Evolutionary conservation across 2,797 vertebrate species (phyloP).

Genomic region (Rhynchotus rufescens): DNA sequence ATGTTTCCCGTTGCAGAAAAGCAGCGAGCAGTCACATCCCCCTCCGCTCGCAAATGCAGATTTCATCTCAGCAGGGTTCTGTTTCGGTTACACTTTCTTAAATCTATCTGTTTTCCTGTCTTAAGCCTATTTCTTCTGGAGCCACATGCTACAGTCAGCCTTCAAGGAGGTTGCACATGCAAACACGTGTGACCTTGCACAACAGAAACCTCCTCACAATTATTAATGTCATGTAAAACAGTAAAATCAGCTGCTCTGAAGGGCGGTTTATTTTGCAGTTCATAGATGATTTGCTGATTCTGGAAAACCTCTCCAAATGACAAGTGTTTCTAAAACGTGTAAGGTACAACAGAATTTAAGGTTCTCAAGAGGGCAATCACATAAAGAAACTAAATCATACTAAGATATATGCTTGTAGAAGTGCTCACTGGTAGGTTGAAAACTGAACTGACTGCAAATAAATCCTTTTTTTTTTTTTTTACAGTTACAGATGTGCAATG

Average conservation of each 20-base stretch:
- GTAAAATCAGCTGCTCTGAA: slow-evolving; percentile 11
- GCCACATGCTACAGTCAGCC: neutral
- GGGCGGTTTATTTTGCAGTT: slow-evolving; percentile 34
- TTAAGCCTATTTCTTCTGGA: neutral
- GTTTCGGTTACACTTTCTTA: neutral
- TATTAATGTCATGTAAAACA: neutral
- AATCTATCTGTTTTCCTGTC: too few species aligned
- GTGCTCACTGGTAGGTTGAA: neutral
- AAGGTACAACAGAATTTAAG: slow-evolving; percentile 34
- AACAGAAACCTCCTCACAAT: neutral
- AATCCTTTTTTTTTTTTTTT: neutral
- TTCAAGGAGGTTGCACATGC: neutral
- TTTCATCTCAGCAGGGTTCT: slow-evolving; percentile 2
- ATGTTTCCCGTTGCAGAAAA: slow-evolving; percentile 22
- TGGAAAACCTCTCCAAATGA: slow-evolving; percentile 45
- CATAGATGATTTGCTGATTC: slow-evolving; percentile 43
- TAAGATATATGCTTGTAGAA: neutral
- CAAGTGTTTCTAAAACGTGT: slow-evolving; percentile 61
- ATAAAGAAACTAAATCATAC: slow-evolving; percentile 34
- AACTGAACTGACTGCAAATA: neutral
- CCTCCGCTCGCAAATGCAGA: neutral
- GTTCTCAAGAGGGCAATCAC: slow-evolving; percentile 30
- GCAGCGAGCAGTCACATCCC: slow-evolving; percentile 7
- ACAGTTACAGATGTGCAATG: neutral
- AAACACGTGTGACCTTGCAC: neutral